Conservation (phyloP, 92 coral and sea anemone species). For the Zoanthus solanderi region DNA sequence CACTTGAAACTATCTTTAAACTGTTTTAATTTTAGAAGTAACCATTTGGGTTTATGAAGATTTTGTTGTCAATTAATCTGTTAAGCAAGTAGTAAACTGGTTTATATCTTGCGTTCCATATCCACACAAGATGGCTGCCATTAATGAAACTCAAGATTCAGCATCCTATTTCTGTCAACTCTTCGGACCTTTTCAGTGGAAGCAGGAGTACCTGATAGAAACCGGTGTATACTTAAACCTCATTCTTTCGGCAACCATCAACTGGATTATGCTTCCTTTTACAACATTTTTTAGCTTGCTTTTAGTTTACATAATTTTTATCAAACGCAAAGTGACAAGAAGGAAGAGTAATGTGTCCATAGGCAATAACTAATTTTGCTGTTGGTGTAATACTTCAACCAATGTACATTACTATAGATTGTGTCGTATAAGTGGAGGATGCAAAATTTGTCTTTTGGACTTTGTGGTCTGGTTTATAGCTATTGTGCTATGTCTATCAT, state of each 20-base stretch:
- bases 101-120: too few relatives aligned
- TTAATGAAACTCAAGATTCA: neutral
- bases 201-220: neutral
- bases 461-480: neutral
- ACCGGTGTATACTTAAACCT: neutral
- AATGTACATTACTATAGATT: neutral
- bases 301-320: neutral
- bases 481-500: neutral
- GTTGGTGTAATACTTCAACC: neutral
- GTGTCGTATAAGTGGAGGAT: slow-evolving; percentile 17
- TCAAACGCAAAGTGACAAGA: neutral
- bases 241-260: neutral
- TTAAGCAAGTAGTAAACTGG: too few relatives aligned
- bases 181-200: neutral
- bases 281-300: neutral
- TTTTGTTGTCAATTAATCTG: too few relatives aligned
- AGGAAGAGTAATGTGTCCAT: neutral
- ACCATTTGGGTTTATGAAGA: too few relatives aligned
- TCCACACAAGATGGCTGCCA: neutral
- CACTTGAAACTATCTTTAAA: too few relatives aligned
- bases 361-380: slow-evolving; percentile 5
- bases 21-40: too few relatives aligned
- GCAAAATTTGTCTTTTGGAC: neutral
- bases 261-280: neutral
- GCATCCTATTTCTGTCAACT: neutral